These are phyloP conservation scores for Corythornis madagascariensis DNA, from an alignment of 2,113 vertebrate genomes.

Conservation along the genomic window DNA sequence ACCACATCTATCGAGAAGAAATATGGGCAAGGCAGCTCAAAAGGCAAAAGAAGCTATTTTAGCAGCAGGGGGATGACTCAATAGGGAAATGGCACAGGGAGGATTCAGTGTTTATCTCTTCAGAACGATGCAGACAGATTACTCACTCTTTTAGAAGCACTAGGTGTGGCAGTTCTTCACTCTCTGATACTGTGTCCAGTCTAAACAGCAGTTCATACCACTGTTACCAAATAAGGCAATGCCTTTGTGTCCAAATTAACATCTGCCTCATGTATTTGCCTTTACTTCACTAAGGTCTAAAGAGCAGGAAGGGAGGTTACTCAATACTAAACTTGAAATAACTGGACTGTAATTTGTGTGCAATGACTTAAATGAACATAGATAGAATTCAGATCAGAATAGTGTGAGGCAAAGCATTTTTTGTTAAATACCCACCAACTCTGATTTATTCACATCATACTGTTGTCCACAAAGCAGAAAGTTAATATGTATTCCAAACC, in stretches of 20 bases:
- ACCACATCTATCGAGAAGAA: background rate
- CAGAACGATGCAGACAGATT: background rate
- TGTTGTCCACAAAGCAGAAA: background rate
- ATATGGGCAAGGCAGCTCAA: background rate
- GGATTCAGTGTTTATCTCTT: background rate
- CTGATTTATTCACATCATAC: background rate
- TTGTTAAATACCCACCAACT: background rate
- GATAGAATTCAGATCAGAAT: background rate
- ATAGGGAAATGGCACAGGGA: background rate
- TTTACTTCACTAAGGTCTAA: background rate
- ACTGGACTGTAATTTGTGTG: background rate
- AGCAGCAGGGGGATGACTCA: background rate
- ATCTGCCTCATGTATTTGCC: background rate
- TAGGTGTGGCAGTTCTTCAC: background rate
- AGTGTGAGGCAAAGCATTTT: background rate
- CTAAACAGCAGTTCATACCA: background rate
- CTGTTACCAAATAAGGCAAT: background rate
- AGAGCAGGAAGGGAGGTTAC: background rate
- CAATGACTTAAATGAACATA: background rate
- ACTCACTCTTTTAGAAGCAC: background rate
- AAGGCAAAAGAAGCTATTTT: constrained; percentile 9
- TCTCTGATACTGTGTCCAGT: background rate
- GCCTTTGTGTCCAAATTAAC: background rate
- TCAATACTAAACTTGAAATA: background rate
- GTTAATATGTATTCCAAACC: background rate